Base-by-base conservation (phyloP, 2,888 invertebrate species). In the Amphipyra tragopoginis region DNA sequence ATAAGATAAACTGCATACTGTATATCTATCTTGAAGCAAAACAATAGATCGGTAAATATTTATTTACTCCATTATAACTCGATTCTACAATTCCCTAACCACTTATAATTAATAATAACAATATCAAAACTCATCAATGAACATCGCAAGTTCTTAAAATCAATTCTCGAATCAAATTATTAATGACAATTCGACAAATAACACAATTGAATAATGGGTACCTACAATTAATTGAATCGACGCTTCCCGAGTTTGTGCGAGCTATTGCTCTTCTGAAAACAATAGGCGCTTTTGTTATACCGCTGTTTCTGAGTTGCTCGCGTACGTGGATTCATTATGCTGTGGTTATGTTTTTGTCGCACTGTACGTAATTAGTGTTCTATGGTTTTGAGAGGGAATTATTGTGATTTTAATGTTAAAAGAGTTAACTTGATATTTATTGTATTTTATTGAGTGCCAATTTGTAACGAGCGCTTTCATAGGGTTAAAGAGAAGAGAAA, bases 171-270 rank as follows among this genome's bases (percentile, higher is more conserved):
- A 65, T 60, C 50, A 55, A 64, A 72, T 75, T 72, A 70, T 67
- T 60, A 48, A 61, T 56, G 10, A 65, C 40, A 42, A 56, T 62
- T 48, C 51, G 39, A 58, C 45, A 33, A 59, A 62, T 45, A 73
- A 48, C 54, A 65, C 75, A 64, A 67, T 55, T 63, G 59, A 54
- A 67, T 65, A 60, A 66, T 62, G 43, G 53, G 65, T 50, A 14
- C 61, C 34, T 56, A 53, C 59, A 65, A 73, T 68, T 78, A 75
- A 77, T 75, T 73, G 52, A 71, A 70, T 67, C 61, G 70, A 48
- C 66, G 61, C 58, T 67, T 62, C 21, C 39, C 53, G 58, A 70
- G 73, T 63, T 68, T 48, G 52, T 43, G 52, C 50, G 63, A 62
- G 57, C 62, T 57, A 57, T 66, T 54, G 73, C 68, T 59, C 70